phyloP scores from a whole-genome alignment of 2,888 invertebrate genomes.

The Andricus quercusramuli region DNA sequence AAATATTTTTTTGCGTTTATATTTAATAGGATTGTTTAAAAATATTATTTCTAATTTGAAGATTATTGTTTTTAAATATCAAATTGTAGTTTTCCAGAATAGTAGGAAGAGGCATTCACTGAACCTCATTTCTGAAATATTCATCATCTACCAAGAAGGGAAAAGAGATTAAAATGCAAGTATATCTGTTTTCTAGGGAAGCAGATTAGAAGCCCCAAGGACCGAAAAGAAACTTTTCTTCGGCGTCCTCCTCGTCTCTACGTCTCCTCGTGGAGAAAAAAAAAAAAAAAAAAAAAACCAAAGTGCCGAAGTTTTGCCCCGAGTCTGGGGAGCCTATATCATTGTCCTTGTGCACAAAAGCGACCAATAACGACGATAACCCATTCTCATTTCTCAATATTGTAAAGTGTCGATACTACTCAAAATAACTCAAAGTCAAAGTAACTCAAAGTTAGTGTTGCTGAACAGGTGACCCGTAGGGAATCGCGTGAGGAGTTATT shows the following conservation, averaged over 20 bases:
- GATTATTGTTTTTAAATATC: too few species aligned
- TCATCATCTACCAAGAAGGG: background rate
- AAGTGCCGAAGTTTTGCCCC: conserved; percentile 1
- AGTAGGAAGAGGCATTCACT: too few species aligned
- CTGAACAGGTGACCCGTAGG: background rate
- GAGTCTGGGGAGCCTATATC: background rate
- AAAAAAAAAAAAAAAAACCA: background rate
- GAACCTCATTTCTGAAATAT: background rate
- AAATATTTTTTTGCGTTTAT: too few species aligned
- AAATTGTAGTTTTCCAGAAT: too few species aligned
- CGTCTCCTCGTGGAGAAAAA: background rate
- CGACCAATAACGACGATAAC: conserved; percentile 25
- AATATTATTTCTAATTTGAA: too few species aligned
- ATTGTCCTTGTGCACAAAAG: background rate
- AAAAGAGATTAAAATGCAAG: background rate
- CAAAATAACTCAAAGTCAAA: background rate
- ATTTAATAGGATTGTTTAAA: too few species aligned
- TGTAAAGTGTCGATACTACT: conserved; percentile 29
- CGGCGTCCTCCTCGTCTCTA: background rate
- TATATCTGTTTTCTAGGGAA: conserved; percentile 1
- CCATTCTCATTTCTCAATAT: background rate
- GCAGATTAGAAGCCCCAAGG: background rate
- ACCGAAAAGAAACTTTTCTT: background rate
- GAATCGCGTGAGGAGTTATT: background rate
- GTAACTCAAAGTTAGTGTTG: background rate